phyloP scores from a whole-genome alignment of 1,140 invertebrate genomes.

The Muscidifurax raptorellus region DNA sequence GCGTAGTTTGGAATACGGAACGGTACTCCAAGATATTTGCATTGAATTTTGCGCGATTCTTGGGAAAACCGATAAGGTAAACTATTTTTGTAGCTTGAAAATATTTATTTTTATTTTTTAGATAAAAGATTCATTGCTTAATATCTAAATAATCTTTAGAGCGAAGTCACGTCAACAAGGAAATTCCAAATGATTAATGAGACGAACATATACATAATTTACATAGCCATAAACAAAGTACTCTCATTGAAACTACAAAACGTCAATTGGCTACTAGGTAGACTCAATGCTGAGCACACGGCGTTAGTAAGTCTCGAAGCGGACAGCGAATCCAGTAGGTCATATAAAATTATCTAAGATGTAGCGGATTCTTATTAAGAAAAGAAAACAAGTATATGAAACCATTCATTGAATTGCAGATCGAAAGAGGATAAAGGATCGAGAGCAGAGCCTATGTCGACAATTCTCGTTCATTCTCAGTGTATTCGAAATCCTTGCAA shows the following conservation, averaged over 20 bases:
- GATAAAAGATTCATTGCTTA: neutral
- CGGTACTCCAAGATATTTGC: slow-evolving; percentile 69
- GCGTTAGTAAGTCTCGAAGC: slow-evolving; percentile 62
- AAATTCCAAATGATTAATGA: slow-evolving; percentile 71
- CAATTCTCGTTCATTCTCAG: slow-evolving; percentile 72
- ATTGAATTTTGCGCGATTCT: slow-evolving; percentile 67
- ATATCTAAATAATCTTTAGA: slow-evolving; percentile 53
- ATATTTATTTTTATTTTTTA: neutral
- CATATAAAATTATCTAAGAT: slow-evolving; percentile 28
- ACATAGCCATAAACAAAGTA: slow-evolving; percentile 65
- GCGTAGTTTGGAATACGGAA: slow-evolving; percentile 59
- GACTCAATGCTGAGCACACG: slow-evolving; percentile 72
- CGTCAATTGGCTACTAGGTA: slow-evolving; percentile 69
- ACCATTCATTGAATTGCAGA: slow-evolving; percentile 56
- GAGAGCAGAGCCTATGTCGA: slow-evolving; percentile 72
- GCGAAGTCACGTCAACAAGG: slow-evolving; percentile 50
- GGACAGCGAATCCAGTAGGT: slow-evolving; percentile 63
- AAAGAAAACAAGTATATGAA: too few species aligned
- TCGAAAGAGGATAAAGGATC: slow-evolving; percentile 68
- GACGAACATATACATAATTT: slow-evolving; percentile 63
- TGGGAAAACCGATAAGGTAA: slow-evolving; percentile 69
- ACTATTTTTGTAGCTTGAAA: slow-evolving; percentile 34
- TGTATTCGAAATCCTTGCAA: slow-evolving; percentile 69
- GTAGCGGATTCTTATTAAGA: slow-evolving; percentile 27
- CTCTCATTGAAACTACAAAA: slow-evolving; percentile 73